These are phyloP conservation scores for Pseudorhiza aurosa DNA, from an alignment of 30 jellyfish, hydroid and myxozoan species.

Conservation along the genomic window DNA sequence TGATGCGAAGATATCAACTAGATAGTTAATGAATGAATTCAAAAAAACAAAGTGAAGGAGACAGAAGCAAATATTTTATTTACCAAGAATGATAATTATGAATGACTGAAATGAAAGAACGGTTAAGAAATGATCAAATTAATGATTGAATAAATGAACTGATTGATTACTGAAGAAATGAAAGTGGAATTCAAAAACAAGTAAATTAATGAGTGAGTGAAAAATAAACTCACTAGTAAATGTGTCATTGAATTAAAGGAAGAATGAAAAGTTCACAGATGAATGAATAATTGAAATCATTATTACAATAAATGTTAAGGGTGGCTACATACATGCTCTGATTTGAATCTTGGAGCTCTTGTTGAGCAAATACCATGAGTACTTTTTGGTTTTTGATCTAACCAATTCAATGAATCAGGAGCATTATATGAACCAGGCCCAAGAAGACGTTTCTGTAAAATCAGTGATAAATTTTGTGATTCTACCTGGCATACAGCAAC, in stretches of 20 bases:
- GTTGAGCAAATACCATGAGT: conserved; percentile 96
- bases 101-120: too few species aligned
- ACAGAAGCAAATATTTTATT: too few species aligned
- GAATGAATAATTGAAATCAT: neutral
- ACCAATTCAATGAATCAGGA: conserved; percentile 85
- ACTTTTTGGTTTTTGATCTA: conserved; percentile 81
- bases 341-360: conserved; percentile 78
- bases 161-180: too few species aligned
- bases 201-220: neutral
- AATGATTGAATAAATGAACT: too few species aligned
- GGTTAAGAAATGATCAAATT: too few species aligned
- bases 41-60: too few species aligned
- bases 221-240: neutral
- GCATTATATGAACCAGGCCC: conserved; percentile 98
- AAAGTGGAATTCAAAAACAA: too few species aligned
- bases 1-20: too few species aligned
- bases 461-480: too few species aligned
- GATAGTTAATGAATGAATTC: too few species aligned
- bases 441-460: conserved; percentile 76
- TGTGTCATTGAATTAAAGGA: neutral
- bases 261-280: neutral
- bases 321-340: conserved; percentile 35
- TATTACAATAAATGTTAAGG: neutral
- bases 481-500: too few species aligned
- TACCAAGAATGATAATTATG: too few species aligned